Evolutionary conservation across 2,797 vertebrate genomes (phyloP).

Genomic region (Scyliorhinus canicula): DNA sequence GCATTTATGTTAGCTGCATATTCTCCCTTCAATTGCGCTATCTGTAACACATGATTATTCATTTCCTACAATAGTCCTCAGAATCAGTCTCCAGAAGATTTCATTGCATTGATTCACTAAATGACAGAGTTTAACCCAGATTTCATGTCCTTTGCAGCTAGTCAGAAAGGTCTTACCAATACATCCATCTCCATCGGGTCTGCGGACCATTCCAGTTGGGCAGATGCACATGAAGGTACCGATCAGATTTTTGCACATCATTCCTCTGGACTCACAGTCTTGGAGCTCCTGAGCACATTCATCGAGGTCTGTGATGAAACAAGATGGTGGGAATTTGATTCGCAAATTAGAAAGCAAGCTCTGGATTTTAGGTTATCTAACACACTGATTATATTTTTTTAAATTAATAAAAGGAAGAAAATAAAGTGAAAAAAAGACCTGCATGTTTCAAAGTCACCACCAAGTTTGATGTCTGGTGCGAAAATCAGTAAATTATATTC

Average conservation of each 20-base stretch:
- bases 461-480: neutral
- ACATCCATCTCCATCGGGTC: conserved; percentile 66
- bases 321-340: neutral
- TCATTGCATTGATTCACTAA: neutral
- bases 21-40: too few relatives aligned
- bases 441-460: neutral
- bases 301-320: conserved; percentile 59
- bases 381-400: neutral
- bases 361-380: neutral
- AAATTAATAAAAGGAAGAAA: neutral
- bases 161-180: conserved; percentile 55
- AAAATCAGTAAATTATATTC: neutral
- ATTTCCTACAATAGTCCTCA: neutral
- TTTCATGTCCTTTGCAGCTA: neutral
- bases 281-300: conserved; percentile 69
- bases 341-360: neutral
- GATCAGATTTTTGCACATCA: conserved; percentile 76
- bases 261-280: conserved; percentile 69
- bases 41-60: neutral
- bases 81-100: neutral
- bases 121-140: neutral
- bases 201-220: conserved; percentile 62
- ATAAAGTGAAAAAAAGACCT: neutral
- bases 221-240: conserved; percentile 77
- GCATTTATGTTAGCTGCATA: neutral